A percentile compares a stretch with the other conserved stretches of the same genome.
Evolutionary conservation across 2,888 invertebrate species (phyloP).

Genomic region (Bellardia pandia): DNA sequence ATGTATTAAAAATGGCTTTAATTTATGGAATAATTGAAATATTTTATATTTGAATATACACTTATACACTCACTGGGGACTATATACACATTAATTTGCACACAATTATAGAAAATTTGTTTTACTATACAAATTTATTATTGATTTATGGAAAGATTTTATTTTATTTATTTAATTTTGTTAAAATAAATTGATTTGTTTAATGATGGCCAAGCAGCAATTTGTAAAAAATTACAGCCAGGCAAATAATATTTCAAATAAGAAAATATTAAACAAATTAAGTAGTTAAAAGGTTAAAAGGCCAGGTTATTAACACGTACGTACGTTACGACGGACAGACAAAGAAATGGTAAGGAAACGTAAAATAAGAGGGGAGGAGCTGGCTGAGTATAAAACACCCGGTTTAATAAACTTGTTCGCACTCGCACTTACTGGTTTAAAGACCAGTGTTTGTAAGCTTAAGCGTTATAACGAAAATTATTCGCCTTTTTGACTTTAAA

Average conservation of each 20-base stretch:
- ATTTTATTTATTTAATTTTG: constrained; percentile 27
- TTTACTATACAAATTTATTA: constrained; percentile 15
- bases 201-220: neutral
- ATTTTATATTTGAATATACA: constrained; percentile 45
- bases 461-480: constrained; percentile 39
- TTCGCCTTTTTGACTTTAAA: constrained; percentile 13
- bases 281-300: neutral
- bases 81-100: constrained; percentile 51
- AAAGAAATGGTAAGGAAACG: neutral
- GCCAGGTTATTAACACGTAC: constrained; percentile 58
- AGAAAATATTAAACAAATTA: neutral
- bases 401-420: constrained; percentile 37
- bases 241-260: neutral
- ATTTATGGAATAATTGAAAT: constrained; percentile 50
- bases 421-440: neutral
- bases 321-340: neutral
- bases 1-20: constrained; percentile 52
- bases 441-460: neutral
- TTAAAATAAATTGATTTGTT: constrained; percentile 26
- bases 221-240: neutral
- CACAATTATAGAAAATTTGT: constrained; percentile 6
- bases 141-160: constrained; percentile 13
- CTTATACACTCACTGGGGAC: constrained; percentile 34
- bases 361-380: neutral
- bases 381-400: constrained; percentile 36